Percentiles rank a stretch among this genome's conserved stretches.
phyloP scores from a whole-genome alignment of 2,888 invertebrate species.

The Aricia artaxerxes region DNA sequence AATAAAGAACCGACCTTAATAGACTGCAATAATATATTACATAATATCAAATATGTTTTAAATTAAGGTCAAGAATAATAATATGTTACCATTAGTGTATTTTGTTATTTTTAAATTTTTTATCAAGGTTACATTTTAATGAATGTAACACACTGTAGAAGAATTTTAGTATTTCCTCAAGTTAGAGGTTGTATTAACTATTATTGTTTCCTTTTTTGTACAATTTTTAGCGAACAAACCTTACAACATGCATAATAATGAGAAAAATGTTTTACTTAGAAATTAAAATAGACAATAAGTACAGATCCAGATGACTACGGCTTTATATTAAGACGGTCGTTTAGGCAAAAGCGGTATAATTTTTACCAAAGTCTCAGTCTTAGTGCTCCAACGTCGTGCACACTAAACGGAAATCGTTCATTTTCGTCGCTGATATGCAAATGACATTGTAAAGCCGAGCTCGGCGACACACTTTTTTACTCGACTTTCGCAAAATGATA shows the following conservation, averaged over 20 bases:
- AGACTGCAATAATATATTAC: too few relatives aligned
- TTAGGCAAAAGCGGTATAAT: conserved; percentile 54
- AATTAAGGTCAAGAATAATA: too few relatives aligned
- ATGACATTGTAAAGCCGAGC: conserved; percentile 34
- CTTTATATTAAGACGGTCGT: conserved; percentile 49
- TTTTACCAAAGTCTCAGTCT: conserved; percentile 74
- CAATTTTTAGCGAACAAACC: background rate
- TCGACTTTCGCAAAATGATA: conserved; percentile 46
- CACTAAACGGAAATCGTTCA: conserved; percentile 56
- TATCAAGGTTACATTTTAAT: too few relatives aligned
- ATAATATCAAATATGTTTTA: too few relatives aligned
- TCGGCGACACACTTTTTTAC: conserved; percentile 37
- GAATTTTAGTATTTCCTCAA: background rate
- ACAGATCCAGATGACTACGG: conserved; percentile 39
- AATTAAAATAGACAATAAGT: background rate
- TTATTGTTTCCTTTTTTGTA: background rate
- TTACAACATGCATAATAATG: background rate
- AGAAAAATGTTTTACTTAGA: background rate
- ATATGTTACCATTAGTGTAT: too few relatives aligned
- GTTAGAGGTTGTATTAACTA: background rate
- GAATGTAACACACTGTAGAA: background rate
- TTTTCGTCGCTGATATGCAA: conserved; percentile 45
- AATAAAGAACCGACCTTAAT: background rate
- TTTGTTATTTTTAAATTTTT: too few relatives aligned
- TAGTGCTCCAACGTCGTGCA: conserved; percentile 70